These are phyloP conservation scores for Trichopria drosophilae DNA, from an alignment of 2,888 invertebrate species.

Conservation along the genomic window DNA sequence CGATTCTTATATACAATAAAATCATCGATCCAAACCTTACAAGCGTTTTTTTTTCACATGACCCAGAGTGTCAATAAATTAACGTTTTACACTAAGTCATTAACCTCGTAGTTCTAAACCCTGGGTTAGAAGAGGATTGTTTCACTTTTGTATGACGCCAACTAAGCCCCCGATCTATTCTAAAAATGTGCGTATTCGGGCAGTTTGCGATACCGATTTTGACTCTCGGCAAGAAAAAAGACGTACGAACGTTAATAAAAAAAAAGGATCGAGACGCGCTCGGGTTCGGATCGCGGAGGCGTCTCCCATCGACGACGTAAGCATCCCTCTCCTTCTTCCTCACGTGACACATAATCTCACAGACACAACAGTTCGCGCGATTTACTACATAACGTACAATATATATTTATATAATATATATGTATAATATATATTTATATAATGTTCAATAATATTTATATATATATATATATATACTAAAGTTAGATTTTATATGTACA, in stretches of 20 bases:
- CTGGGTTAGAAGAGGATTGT: too few species aligned
- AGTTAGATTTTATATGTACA: constrained; percentile 46
- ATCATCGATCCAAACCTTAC: constrained; percentile 39
- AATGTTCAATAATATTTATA: constrained; percentile 31
- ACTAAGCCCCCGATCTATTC: too few species aligned
- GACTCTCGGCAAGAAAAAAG: too few species aligned
- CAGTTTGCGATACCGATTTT: too few species aligned
- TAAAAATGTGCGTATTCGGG: too few species aligned
- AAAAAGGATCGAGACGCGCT: constrained; percentile 19
- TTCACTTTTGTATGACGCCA: too few species aligned
- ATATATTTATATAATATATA: constrained; percentile 52
- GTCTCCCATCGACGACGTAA: constrained; percentile 5
- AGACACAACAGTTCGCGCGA: constrained; percentile 55
- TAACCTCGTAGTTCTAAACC: constrained; percentile 43
- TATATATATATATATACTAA: constrained; percentile 39
- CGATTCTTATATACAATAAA: constrained; percentile 44
- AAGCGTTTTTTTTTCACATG: constrained; percentile 39
- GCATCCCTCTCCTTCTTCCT: not conserved
- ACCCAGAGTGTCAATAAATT: constrained; percentile 53
- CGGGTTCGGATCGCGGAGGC: too few species aligned
- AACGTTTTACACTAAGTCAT: constrained; percentile 47
- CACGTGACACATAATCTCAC: constrained; percentile 49
- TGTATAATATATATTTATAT: constrained; percentile 49
- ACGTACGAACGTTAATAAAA: constrained; percentile 16
- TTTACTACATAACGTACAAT: constrained; percentile 57